These are phyloP conservation scores for Strigamia transsilvanica DNA, from an alignment of 2,888 invertebrate species.

Conservation along the genomic window DNA sequence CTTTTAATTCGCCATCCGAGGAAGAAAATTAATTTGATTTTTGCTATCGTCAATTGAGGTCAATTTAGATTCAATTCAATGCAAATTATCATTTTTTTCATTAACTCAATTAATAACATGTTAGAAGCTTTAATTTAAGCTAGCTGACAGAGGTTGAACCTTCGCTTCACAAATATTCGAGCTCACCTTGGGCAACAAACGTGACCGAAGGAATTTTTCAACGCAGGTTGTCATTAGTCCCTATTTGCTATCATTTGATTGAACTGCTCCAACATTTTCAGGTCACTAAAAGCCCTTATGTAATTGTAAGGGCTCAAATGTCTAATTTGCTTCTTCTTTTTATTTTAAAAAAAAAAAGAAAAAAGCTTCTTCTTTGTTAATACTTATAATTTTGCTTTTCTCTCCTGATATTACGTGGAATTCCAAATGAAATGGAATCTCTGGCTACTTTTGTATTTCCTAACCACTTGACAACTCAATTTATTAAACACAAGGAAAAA, in stretches of 20 bases:
- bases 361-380: not conserved
- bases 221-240: slow-evolving; percentile 27
- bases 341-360: no score
- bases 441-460: no score
- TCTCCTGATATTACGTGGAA: no score
- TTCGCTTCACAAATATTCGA: slow-evolving; percentile 21
- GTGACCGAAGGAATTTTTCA: slow-evolving; percentile 25
- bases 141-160: slow-evolving; percentile 17
- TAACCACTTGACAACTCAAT: no score
- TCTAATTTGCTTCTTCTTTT: not conserved
- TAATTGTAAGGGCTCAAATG: not conserved
- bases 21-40: slow-evolving; percentile 27
- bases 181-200: slow-evolving; percentile 26
- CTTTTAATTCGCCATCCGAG: not conserved
- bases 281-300: not conserved
- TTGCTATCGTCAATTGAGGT: not conserved
- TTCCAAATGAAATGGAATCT: no score
- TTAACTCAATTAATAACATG: slow-evolving; percentile 15
- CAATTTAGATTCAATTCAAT: slow-evolving; percentile 38
- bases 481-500: no score
- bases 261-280: not conserved
- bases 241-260: slow-evolving; percentile 11
- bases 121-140: not conserved
- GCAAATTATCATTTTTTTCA: slow-evolving; percentile 6
- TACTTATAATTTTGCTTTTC: no score